A percentile compares a stretch with the other conserved stretches of the same genome.
Conservation (phyloP, 2,113 vertebrate species). For the Phocoena sinus region DNA sequence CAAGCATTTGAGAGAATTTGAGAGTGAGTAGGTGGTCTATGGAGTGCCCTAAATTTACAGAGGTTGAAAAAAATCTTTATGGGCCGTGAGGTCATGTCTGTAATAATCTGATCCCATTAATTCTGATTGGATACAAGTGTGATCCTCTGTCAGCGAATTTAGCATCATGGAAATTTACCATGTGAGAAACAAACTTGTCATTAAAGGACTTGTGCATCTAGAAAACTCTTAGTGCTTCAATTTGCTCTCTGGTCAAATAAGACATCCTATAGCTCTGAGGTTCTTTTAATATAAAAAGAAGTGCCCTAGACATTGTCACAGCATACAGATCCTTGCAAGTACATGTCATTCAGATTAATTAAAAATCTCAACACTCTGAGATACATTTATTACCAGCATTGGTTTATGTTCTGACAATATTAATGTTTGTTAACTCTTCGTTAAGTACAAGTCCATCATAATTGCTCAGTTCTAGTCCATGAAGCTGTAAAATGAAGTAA, state of each 20-base stretch:
- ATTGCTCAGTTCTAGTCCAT: neutral
- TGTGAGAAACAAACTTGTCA: neutral
- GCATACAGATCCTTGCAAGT: neutral
- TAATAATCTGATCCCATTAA: neutral
- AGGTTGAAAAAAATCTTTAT: neutral
- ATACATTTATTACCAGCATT: neutral
- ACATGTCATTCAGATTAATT: constrained; percentile 26
- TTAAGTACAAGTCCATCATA: neutral
- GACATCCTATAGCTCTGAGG: neutral
- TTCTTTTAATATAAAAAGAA: neutral
- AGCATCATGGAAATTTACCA: neutral
- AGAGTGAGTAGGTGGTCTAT: neutral
- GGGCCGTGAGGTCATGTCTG: neutral
- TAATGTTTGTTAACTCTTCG: constrained; percentile 30
- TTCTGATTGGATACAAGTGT: neutral
- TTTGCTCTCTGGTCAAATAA: constrained; percentile 1
- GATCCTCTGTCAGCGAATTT: neutral
- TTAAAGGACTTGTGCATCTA: neutral
- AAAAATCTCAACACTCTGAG: constrained; percentile 1
- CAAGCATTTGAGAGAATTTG: neutral
- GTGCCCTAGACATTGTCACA: neutral
- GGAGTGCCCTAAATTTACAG: neutral
- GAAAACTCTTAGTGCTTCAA: neutral
- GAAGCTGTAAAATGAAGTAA: neutral
- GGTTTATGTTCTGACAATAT: constrained; percentile 19